Evolutionary conservation across 2,888 invertebrate species (phyloP).

Genomic region (Abrostola triplasia): DNA sequence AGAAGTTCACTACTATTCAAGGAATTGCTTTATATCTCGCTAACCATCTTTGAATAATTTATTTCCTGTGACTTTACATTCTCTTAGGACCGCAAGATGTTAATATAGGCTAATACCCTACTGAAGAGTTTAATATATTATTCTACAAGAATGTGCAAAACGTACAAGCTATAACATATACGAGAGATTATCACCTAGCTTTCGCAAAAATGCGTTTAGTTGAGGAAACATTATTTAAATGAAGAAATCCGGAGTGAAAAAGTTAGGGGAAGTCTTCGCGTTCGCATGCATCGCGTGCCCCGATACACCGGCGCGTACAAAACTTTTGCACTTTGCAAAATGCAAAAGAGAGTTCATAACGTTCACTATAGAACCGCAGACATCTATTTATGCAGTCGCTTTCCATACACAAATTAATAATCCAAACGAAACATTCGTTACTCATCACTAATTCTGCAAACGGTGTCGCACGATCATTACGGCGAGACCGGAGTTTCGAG

Average conservation of each 20-base stretch:
- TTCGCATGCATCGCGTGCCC: slow-evolving; percentile 75
- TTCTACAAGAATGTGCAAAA: not conserved
- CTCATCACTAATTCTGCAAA: slow-evolving; percentile 65
- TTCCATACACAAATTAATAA: slow-evolving; percentile 60
- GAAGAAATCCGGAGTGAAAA: slow-evolving; percentile 77
- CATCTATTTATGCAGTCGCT: slow-evolving; percentile 61
- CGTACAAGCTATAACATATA: slow-evolving; percentile 13
- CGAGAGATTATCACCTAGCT: slow-evolving; percentile 40
- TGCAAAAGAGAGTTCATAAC: slow-evolving; percentile 78
- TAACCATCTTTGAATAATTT: slow-evolving; percentile 44
- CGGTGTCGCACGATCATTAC: slow-evolving; percentile 68
- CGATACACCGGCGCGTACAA: slow-evolving; percentile 72
- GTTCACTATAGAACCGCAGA: slow-evolving; percentile 67
- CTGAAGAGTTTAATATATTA: not conserved
- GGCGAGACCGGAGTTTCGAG: slow-evolving; percentile 66
- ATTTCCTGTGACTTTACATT: slow-evolving; percentile 20
- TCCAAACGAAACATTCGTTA: slow-evolving; percentile 52
- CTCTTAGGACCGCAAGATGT: not conserved
- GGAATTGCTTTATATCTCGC: slow-evolving; percentile 43
- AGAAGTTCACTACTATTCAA: slow-evolving; percentile 56
- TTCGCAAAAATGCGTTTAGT: slow-evolving; percentile 65
- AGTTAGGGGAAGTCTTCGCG: slow-evolving; percentile 69
- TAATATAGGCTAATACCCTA: no score
- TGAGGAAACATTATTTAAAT: slow-evolving; percentile 76
- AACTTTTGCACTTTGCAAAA: slow-evolving; percentile 83